phyloP scores from a whole-genome alignment of 2,888 invertebrate species.

The Priocnemis perturbator region DNA sequence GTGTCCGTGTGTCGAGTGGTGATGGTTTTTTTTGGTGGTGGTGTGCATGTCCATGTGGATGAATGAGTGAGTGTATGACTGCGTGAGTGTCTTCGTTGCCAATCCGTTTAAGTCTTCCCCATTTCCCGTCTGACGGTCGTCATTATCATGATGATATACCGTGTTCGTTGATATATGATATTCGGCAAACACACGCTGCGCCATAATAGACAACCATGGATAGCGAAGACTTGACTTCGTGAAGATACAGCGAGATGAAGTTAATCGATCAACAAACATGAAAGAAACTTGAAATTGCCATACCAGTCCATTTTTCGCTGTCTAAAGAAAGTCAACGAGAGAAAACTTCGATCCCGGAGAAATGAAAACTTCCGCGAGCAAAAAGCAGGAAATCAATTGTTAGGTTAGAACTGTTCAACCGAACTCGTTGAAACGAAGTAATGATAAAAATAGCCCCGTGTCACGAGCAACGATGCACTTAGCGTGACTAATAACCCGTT shows the following conservation, averaged over 20 bases:
- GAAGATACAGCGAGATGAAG: no score
- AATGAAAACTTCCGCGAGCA: no score
- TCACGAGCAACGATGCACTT: no score
- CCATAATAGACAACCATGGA: slow-evolving; percentile 62
- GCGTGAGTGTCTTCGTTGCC: slow-evolving; percentile 45
- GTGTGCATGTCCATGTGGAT: not conserved
- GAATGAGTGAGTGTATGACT: slow-evolving; percentile 16
- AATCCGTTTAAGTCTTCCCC: slow-evolving; percentile 31
- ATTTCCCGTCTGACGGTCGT: slow-evolving; percentile 52
- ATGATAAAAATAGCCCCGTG: no score
- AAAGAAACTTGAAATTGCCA: no score
- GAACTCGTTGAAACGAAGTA: not conserved
- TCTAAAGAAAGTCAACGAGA: no score
- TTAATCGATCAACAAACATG: no score
- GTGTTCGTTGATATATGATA: slow-evolving; percentile 53
- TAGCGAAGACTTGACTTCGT: slow-evolving; percentile 44
- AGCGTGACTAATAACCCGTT: no score
- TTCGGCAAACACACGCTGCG: slow-evolving; percentile 55
- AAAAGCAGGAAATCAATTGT: no score
- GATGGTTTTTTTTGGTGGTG: not conserved
- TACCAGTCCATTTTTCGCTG: no score
- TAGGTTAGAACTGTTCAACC: not conserved
- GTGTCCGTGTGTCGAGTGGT: not conserved
- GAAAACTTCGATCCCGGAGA: no score
- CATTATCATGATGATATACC: slow-evolving; percentile 35